Base-by-base conservation (phyloP, 2,113 vertebrate genomes). In the Callionymus lyra region DNA sequence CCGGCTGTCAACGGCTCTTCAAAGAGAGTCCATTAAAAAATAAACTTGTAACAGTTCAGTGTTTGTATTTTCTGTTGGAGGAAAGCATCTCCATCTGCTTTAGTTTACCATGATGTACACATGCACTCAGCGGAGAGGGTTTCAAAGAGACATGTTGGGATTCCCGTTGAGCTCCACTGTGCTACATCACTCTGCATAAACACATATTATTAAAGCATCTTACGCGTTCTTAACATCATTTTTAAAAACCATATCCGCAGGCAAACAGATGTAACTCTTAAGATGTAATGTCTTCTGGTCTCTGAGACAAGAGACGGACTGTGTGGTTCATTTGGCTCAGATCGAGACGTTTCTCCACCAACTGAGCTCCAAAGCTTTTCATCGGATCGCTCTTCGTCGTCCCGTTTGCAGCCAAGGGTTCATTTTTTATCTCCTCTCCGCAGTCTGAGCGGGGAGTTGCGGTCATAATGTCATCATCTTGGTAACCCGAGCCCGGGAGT, bases 391-490 rank as follows among this genome's bases (percentile, higher is more conserved):
- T 77, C 54, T 65, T 35, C 54, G 60, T 56, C 10, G 36, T 16
- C 34, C 12, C 21, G 34, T 18, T 51, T 41, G 10, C 40, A 50
- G 42, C 67, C 57, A 74, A 56, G 50, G 47, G 38, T 60, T 70
- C 34, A 61, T 56, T 69, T n/a, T 70, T 59, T 56, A 67, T 46
- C 47, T 69, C 44, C 36, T 74, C 44, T 41, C 52, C 46, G 21
- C 19, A n/a, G 47, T 33, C 49, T 50, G 59, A 45, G 62, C 46
- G 47, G 43, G 46, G 46, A 56, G 16, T 50, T 61, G 64, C 53
- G 75, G 65, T 72, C 72, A 70, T 34, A 56, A 61, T 76, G 63
- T 72, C 75, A 71, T 76, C 60, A 63, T 42, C 11, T 17, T 62
- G 53, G 59, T 65, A 76, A 77, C 35, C 18, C 15, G 32, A 68